phyloP scores from a whole-genome alignment of 2,797 vertebrate species.

The Ctenochaetus hawaiiensis region DNA sequence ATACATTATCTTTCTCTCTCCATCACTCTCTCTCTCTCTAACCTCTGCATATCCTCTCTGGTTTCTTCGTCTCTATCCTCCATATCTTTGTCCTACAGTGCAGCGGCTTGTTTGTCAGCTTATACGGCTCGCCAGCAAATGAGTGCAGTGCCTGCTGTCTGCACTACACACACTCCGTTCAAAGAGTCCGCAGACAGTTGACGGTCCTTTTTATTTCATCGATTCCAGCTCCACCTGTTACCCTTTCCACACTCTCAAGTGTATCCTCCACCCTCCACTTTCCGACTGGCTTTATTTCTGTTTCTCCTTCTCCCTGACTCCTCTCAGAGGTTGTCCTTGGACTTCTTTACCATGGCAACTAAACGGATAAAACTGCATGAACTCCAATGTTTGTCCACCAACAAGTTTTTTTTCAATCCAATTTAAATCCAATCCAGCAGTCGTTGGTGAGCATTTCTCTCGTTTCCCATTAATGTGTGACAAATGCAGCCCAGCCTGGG shows the following conservation, averaged over 20 bases:
- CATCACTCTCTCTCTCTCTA: not conserved
- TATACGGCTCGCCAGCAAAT: conserved; percentile 4
- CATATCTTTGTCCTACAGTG: conserved; percentile 7
- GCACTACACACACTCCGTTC: conserved; percentile 4
- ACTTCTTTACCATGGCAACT: conserved; percentile 37
- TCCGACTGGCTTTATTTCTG: not conserved
- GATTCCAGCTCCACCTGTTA: conserved; percentile 29
- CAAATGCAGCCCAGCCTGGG: too few relatives aligned
- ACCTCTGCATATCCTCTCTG: conserved; percentile 7
- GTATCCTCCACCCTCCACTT: conserved; percentile 7
- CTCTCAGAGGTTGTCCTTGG: not conserved
- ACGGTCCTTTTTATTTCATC: conserved; percentile 25
- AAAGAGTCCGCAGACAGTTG: conserved; percentile 18
- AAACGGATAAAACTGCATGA: conserved; percentile 13
- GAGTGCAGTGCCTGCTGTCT: not conserved
- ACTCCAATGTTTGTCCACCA: not conserved
- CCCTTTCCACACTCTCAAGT: conserved; percentile 2
- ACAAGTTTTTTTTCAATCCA: too few relatives aligned
- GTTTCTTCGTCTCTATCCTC: conserved; percentile 8
- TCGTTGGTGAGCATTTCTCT: too few relatives aligned
- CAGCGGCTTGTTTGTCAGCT: conserved; percentile 27
- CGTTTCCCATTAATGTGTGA: too few relatives aligned
- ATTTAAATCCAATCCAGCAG: too few relatives aligned
- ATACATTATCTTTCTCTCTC: conserved; percentile 1
- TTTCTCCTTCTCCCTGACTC: not conserved